Percentiles rank a stretch among this genome's conserved stretches.
These are phyloP conservation scores for Cerceris ruficornis DNA, from an alignment of 2,888 invertebrate species.

Conservation along the genomic window DNA sequence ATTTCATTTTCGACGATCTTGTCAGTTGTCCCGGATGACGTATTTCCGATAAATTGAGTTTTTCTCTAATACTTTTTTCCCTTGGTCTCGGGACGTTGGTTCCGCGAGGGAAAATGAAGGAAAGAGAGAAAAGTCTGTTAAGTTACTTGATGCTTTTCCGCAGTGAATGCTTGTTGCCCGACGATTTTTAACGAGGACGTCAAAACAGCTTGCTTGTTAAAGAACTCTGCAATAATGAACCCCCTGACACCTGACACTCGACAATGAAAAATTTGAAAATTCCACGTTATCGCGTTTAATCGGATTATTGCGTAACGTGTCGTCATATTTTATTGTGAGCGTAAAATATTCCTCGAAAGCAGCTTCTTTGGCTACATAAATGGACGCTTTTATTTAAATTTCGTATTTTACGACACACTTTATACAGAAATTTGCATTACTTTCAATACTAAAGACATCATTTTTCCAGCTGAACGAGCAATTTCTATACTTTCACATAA, in stretches of 20 bases:
- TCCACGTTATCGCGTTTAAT: neutral
- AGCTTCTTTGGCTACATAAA: too few relatives aligned
- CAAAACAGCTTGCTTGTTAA: neutral
- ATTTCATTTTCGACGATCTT: conserved; percentile 20
- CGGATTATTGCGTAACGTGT: neutral
- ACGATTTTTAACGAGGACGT: neutral
- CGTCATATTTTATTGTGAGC: too few relatives aligned
- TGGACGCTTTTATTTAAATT: too few relatives aligned
- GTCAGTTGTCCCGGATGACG: neutral
- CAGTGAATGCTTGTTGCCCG: neutral
- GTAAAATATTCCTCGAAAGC: too few relatives aligned
- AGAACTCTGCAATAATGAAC: conserved; percentile 4
- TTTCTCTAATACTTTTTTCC: conserved; percentile 22
- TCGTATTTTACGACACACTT: too few relatives aligned
- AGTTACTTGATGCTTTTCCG: neutral
- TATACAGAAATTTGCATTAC: too few relatives aligned
- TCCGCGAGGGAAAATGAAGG: neutral
- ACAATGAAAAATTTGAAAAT: neutral
- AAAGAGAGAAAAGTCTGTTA: neutral
- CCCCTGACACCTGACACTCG: neutral
- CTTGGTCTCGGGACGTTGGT: neutral
- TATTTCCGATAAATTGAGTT: conserved; percentile 15
- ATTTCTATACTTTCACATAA: too few relatives aligned
- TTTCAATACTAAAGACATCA: too few relatives aligned
- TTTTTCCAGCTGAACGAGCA: too few relatives aligned